These are phyloP conservation scores for Brachyhypopomus occidentalis DNA, from an alignment of 2,113 vertebrate species.

Conservation along the genomic window DNA sequence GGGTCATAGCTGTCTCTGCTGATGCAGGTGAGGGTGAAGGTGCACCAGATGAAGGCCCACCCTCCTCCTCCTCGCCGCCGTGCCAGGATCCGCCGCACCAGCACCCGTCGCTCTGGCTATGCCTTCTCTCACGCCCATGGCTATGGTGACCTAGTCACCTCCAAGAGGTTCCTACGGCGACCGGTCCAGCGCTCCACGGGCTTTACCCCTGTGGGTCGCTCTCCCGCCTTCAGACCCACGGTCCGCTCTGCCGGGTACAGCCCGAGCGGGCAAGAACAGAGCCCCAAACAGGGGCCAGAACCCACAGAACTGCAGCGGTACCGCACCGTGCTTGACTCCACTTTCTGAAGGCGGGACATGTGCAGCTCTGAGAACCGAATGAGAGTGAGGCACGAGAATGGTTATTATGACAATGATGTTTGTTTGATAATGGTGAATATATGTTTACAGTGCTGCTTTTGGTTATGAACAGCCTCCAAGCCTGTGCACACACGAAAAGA, in stretches of 20 bases:
- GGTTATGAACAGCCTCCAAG: too few species aligned
- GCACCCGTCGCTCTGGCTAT: conserved; percentile 86
- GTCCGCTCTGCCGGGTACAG: conserved; percentile 76
- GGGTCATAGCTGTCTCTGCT: background rate
- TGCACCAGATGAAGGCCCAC: conserved; percentile 74
- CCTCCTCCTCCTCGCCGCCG: conserved; percentile 67
- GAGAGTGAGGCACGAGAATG: too few species aligned
- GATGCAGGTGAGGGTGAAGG: conserved; percentile 80
- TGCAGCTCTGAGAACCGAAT: too few species aligned
- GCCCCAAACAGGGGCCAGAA: conserved; percentile 63
- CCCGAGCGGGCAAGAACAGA: conserved; percentile 67
- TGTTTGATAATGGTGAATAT: too few species aligned
- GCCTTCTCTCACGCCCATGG: conserved; percentile 93
- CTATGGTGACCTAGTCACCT: conserved; percentile 91
- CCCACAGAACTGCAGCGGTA: conserved; percentile 75
- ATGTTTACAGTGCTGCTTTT: too few species aligned
- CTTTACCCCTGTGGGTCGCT: conserved; percentile 59
- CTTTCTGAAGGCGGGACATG: conserved; percentile 28
- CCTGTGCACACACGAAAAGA: too few species aligned
- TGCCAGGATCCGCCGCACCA: conserved; percentile 70
- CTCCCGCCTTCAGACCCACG: conserved; percentile 69
- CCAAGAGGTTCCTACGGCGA: conserved; percentile 79
- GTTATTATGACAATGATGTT: too few species aligned
- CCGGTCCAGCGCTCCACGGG: conserved; percentile 54
- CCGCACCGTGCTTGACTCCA: conserved; percentile 55